A percentile compares a stretch with the other conserved stretches of the same genome.
These are phyloP conservation scores for Ptilorrhoa leucosticta DNA, from an alignment of 2,113 vertebrate species.

Conservation along the genomic window DNA sequence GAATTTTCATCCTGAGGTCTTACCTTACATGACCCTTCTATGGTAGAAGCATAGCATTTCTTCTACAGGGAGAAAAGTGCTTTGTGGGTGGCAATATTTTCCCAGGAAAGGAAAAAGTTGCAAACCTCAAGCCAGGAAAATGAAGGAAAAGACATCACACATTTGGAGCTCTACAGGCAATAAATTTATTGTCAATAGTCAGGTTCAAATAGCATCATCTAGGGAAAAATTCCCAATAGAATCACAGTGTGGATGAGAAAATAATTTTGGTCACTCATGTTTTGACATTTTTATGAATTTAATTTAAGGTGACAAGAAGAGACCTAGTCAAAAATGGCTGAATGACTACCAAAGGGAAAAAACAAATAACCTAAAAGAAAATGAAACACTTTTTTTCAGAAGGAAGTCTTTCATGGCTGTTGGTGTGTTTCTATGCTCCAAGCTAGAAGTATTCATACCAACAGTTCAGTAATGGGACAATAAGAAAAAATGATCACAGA, in stretches of 20 bases:
- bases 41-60: not conserved
- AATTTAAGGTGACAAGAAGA: slow-evolving; percentile 55
- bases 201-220: not conserved
- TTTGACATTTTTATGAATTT: slow-evolving; percentile 56
- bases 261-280: not conserved
- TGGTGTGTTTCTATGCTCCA: slow-evolving; percentile 25
- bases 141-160: slow-evolving; percentile 5
- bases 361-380: slow-evolving; percentile 43
- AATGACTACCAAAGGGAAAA: not conserved
- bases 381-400: slow-evolving; percentile 58
- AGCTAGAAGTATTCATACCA: not conserved
- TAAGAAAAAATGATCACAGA: not conserved
- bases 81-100: slow-evolving; percentile 5
- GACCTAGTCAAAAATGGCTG: slow-evolving; percentile 27
- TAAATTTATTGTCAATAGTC: slow-evolving; percentile 29
- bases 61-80: not conserved
- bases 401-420: slow-evolving; percentile 12
- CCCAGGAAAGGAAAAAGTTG: not conserved
- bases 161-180: not conserved
- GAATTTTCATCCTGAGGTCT: not conserved
- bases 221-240: not conserved
- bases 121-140: not conserved
- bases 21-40: not conserved
- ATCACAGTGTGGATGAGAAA: not conserved
- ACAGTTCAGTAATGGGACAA: not conserved